A percentile compares a stretch with the other conserved stretches of the same genome.
Evolutionary conservation across 2,797 vertebrate species (phyloP).

Genomic region (Cichlasoma orientale): DNA sequence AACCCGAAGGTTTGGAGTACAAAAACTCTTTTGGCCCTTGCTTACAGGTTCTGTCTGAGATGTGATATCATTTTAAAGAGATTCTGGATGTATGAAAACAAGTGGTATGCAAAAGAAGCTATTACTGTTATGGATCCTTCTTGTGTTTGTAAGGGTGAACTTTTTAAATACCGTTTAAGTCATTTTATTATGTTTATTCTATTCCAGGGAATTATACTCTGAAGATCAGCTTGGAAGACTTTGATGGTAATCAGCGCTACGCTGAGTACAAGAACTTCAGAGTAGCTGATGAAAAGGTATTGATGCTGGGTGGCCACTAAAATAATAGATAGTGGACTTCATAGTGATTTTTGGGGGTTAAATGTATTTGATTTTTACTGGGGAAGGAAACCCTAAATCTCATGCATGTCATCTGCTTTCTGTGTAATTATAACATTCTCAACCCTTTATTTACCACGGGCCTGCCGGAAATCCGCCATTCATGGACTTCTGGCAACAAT

Average conservation of each 20-base stretch:
- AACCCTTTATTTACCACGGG: no score
- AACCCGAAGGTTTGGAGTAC: background rate
- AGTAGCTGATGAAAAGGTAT: slow-evolving; percentile 88
- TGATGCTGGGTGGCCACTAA: background rate
- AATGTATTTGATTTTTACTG: background rate
- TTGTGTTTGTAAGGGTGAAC: background rate
- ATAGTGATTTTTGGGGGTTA: background rate
- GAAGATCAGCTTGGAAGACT: slow-evolving; percentile 89
- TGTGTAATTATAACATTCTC: background rate
- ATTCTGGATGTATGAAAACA: background rate
- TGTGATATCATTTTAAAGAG: no score
- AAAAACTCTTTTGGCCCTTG: background rate
- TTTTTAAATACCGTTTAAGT: background rate
- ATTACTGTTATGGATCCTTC: background rate
- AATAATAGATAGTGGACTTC: background rate
- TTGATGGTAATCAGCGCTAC: slow-evolving; percentile 84
- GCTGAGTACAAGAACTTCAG: slow-evolving; percentile 87
- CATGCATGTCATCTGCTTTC: background rate
- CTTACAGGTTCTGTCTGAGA: no score
- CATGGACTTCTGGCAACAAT: no score
- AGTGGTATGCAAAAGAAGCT: background rate
- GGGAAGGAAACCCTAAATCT: background rate
- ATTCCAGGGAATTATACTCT: slow-evolving; percentile 87
- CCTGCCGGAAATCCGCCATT: no score
- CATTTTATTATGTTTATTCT: background rate